Base-by-base conservation (phyloP, 1,140 invertebrate species). In the Drosophila aff. region DNA sequence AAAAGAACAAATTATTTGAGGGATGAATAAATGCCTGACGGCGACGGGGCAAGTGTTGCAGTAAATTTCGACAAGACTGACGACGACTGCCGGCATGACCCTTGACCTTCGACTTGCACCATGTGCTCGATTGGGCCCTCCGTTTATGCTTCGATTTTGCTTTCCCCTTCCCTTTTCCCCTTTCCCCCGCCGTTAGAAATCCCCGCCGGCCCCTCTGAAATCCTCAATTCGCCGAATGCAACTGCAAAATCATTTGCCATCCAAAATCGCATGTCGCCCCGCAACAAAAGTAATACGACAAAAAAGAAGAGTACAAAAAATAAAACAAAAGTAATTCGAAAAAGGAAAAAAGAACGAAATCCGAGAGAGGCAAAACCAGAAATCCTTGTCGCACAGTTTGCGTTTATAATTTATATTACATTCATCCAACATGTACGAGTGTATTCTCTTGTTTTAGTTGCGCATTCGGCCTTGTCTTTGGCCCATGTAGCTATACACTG, bases 371-470 rank as follows among this genome's bases (percentile, higher is more conserved):
- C n/a, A 21, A 76, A 78, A 55, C 49, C 59, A 62, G 40, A 77
- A 85, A 81, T 81, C 81, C 84, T 89, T 90, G 85, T 89, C 81
- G 84, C 81, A 89, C 74, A 90, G 85, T 89, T 89, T 89, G 85
- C 84, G 81, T 89, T 89, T 89, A 89, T 89, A 89, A 89, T 89
- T 89, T 89, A 89, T 89, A 89, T 84, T 83, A 81, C 81, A 75
- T 81, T 67, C 73, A 49, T 36, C 73, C 50, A 44, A 57, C 58
- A 75, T 64, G 63, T 58, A 68, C 67, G 67, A 71, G 62, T 40
- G 23, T 57, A 57, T 75, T 66, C 60, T 79, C 79, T 89, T 87
- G 85, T 89, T 89, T 87, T 72, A 82, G 64, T 62, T 74, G 68
- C 63, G 84, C 81, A 53, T 72, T 84, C 69, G 84, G 81, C 84